Conservation (phyloP, 2,113 vertebrate genomes). For the Labeo catla region DNA sequence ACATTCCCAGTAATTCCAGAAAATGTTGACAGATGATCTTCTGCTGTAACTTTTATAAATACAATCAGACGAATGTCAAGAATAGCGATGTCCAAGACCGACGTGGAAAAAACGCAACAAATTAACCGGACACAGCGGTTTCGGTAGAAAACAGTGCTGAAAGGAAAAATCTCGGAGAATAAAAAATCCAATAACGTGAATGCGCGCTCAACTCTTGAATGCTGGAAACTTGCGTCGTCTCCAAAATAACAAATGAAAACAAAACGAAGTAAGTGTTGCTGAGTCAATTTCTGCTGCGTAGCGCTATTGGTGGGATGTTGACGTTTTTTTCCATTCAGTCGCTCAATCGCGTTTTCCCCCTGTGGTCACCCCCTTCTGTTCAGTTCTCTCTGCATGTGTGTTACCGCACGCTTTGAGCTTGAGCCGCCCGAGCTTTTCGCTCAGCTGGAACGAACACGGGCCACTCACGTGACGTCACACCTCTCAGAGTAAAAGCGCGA, state of each 20-base stretch:
- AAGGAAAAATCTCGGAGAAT: constrained; percentile 34
- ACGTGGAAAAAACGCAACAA: not conserved
- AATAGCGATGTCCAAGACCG: constrained; percentile 14
- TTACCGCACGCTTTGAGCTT: constrained; percentile 59
- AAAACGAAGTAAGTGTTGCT: constrained; percentile 29
- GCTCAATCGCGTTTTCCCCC: constrained; percentile 67
- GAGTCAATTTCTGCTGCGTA: constrained; percentile 55
- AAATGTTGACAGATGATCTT: not conserved
- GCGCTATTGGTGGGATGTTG: constrained; percentile 71
- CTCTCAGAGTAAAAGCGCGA: constrained; percentile 57
- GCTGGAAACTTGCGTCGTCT: constrained; percentile 42
- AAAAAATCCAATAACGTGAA: constrained; percentile 45
- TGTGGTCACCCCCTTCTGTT: constrained; percentile 50
- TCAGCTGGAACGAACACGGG: constrained; percentile 82
- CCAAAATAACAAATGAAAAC: constrained; percentile 31
- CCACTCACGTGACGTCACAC: constrained; percentile 79
- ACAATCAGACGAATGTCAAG: not conserved
- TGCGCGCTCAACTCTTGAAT: constrained; percentile 11
- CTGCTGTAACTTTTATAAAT: constrained; percentile 12
- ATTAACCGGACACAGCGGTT: not conserved
- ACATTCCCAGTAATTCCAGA: constrained; percentile 17
- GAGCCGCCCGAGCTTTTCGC: constrained; percentile 67
- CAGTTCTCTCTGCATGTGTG: constrained; percentile 50
- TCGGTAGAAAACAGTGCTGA: not conserved
- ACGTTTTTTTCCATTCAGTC: constrained; percentile 66